Base-by-base conservation (phyloP, 2,113 vertebrate genomes). In the Larimichthys polyactis region DNA sequence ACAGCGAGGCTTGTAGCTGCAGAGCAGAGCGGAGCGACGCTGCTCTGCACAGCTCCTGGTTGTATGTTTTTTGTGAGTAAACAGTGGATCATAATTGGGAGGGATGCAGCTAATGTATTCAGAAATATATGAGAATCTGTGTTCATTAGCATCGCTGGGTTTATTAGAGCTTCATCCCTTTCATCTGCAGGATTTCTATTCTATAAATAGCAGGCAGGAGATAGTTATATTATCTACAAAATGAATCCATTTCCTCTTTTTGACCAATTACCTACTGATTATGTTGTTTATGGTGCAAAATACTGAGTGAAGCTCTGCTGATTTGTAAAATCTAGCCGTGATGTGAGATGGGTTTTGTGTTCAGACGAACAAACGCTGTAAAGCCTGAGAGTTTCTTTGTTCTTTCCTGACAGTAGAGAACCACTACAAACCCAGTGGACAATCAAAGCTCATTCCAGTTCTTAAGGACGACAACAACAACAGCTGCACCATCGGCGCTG, bases 401-500 rank as follows among this genome's bases (percentile, higher is more conserved):
- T 12, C 78, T 11, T 88, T 83, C 82, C 90, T 64, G 88, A 91
- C 94, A 92, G 92, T 94, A 96, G 97, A 96, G 83, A 96, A 94
- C 83, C 96, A 92, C 90, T 97, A 95, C 91, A 95, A 91, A 67
- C 89, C 83, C 76, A n/a, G 86, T 22, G 94, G 96, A 95, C 95
- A 94, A 92, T 90, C 96, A 81, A 97, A 97, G 93, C 94, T 94
- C 64, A 86, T 94, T 87, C 71, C 96, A 91, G 91, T 94, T 43
- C 97, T 97, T 75, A 97, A 97, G 93, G 97, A 98, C 67, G 95
- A 96, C 90, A 96, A 96, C 94, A 96, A 97, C 88, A 86, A 77
- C 58, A 71, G 73, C 75, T 78, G 83, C 40, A 12, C 66, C 72
- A 20, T 78, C 22, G 11, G 51, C 4, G 24, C 63, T 0, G 79